phyloP scores from a whole-genome alignment of 2,888 invertebrate species.

The Abrostola tripartita region DNA sequence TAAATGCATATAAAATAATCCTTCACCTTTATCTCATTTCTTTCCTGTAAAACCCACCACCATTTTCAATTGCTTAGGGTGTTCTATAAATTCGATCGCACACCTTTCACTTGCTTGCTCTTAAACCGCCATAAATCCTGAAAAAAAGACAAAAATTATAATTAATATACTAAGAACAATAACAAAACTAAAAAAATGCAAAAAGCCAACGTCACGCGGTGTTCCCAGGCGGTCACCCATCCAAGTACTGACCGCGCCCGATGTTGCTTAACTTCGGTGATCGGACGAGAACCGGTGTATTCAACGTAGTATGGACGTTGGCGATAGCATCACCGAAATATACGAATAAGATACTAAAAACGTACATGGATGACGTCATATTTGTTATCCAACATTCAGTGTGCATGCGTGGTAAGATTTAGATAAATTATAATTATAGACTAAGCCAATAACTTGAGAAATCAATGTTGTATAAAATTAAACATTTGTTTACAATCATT shows the following conservation, averaged over 20 bases:
- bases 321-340: accelerated
- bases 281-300: slow-evolving; percentile 84
- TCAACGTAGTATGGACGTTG: slow-evolving; percentile 63
- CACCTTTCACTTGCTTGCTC: slow-evolving; percentile 64
- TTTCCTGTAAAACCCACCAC: slow-evolving; percentile 6
- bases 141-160: slow-evolving; percentile 22
- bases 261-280: slow-evolving; percentile 84
- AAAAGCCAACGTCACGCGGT: slow-evolving; percentile 64
- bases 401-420: no score
- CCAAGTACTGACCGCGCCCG: slow-evolving; percentile 81
- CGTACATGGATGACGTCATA: background rate
- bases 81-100: slow-evolving; percentile 59
- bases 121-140: slow-evolving; percentile 71
- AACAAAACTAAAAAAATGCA: background rate
- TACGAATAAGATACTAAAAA: background rate
- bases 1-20: background rate
- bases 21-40: background rate
- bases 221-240: slow-evolving; percentile 84
- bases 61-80: background rate
- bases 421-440: no score
- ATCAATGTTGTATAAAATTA: no score
- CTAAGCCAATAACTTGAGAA: no score
- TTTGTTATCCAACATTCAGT: background rate
- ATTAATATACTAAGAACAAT: background rate
- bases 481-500: no score